These are phyloP conservation scores for Amiota mariae DNA, from an alignment of 2,888 invertebrate genomes.

Conservation along the genomic window DNA sequence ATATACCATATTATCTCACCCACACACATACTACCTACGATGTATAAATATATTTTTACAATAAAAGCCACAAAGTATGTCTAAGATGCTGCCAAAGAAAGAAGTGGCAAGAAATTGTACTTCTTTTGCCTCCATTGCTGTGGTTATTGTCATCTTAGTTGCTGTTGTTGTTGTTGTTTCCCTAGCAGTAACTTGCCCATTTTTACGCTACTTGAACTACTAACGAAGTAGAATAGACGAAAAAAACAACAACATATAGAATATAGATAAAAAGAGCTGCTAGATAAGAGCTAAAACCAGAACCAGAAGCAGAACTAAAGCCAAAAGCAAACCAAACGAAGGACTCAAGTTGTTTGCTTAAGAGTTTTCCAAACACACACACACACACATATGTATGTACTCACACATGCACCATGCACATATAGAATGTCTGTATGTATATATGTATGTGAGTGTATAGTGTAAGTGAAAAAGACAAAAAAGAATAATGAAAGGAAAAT, in stretches of 20 bases:
- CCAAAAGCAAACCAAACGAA: neutral
- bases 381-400: neutral
- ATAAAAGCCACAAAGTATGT: constrained; percentile 38
- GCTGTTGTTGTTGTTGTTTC: constrained; percentile 52
- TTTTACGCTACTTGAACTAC: constrained; percentile 66
- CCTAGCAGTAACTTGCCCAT: constrained; percentile 51
- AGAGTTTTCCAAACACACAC: constrained; percentile 9
- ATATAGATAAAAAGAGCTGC: neutral
- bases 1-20: neutral
- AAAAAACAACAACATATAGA: no score
- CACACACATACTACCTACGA: constrained; percentile 5
- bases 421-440: neutral
- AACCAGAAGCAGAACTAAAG: neutral
- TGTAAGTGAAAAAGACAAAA: neutral
- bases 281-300: neutral
- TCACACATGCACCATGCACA: neutral
- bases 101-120: neutral
- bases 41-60: constrained; percentile 38
- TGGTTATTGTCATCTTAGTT: constrained; percentile 53
- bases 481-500: constrained; percentile 9
- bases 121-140: constrained; percentile 46
- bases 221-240: constrained; percentile 60
- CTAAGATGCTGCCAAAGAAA: constrained; percentile 22
- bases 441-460: neutral
- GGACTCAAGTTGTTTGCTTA: constrained; percentile 21